Percentiles rank a stretch among this genome's conserved stretches.
phyloP scores from a whole-genome alignment of 2,797 vertebrate species.

The Pantherophis vulpinus region DNA sequence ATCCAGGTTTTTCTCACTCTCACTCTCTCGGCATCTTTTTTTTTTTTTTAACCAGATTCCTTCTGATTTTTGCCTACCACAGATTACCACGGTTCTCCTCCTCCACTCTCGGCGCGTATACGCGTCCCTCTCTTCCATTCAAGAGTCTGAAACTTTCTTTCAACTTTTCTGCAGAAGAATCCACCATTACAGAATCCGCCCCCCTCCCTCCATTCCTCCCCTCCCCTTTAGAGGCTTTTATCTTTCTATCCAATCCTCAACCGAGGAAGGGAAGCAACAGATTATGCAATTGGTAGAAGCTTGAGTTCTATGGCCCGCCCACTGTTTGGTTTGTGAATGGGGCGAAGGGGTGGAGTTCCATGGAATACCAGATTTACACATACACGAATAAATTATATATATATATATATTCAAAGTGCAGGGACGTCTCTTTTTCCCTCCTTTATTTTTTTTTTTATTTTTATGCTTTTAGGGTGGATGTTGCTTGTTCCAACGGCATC shows the following conservation, averaged over 20 bases:
- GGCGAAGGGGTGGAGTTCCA: slow-evolving; percentile 50
- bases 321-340: slow-evolving; percentile 80
- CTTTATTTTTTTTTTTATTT: too few species aligned
- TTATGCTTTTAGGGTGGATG: not conserved
- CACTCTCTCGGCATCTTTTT: not conserved
- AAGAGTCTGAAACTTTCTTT: slow-evolving; percentile 3
- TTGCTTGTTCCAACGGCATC: not conserved
- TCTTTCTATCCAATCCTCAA: slow-evolving; percentile 71
- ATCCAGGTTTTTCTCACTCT: not conserved
- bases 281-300: slow-evolving; percentile 75
- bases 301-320: slow-evolving; percentile 68
- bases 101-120: not conserved
- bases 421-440: not conserved
- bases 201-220: slow-evolving; percentile 39
- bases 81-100: not conserved
- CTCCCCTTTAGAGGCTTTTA: slow-evolving; percentile 43
- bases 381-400: not conserved
- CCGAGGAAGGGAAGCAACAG: slow-evolving; percentile 77
- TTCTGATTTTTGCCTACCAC: not conserved
- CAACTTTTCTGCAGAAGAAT: slow-evolving; percentile 50
- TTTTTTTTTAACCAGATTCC: not conserved
- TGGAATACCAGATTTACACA: slow-evolving; percentile 1
- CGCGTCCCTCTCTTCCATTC: slow-evolving; percentile 6
- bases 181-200: slow-evolving; percentile 42
- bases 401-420: not conserved